Evolutionary conservation across 2,797 vertebrate genomes (phyloP), one percentile per base, ranked within the genome.

Genomic region (Etheostoma nigrum): DNA sequence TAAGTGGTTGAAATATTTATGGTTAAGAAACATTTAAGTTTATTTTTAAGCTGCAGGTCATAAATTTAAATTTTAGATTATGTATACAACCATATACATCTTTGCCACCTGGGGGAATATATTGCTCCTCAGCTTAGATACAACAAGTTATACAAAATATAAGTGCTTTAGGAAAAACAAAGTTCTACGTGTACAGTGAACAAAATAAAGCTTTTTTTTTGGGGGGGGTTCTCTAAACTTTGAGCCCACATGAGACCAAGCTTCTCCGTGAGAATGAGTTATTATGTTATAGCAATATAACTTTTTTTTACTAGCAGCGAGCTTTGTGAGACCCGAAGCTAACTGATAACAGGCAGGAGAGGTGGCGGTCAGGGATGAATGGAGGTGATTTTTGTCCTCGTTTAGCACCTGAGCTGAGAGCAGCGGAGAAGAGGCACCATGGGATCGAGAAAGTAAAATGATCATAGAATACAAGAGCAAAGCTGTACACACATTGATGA

Each of bases 361-460:
- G 6, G 53, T 79, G 23, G 67, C 18, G 70, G 36, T 66, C 10
- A 48, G 76, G 54, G 62, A 85, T 47, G 47, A 76, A 52, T 19
- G 66, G 85, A 85, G 80, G 83, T 72, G 61, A 78, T 76, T 85
- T 68, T 40, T 72, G 74, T 77, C 54, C 63, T 72, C 6, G 14
- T 59, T 72, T 60, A 64, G 72, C 33, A 62, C 53, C 76, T 79
- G 52, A 70, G 75, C 76, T 63, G 62, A 74, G 47, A 45, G 72
- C 67, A 53, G 57, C 59, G 64, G 74, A 76, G 71, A 48, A 74
- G 79, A 76, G 63, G 81, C 25, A 21, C 51, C 13, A 75, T 48
- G 16, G 51, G 61, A 62, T n/a, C 2, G 61, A 69, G 45, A 71
- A 42, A 77, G 15, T 33, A 58, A 19, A 67, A 73, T 64, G 57